Percentiles rank a stretch among this genome's conserved stretches.
Evolutionary conservation across 2,888 invertebrate genomes (phyloP).

Genomic region (Cephus spinipes): DNA sequence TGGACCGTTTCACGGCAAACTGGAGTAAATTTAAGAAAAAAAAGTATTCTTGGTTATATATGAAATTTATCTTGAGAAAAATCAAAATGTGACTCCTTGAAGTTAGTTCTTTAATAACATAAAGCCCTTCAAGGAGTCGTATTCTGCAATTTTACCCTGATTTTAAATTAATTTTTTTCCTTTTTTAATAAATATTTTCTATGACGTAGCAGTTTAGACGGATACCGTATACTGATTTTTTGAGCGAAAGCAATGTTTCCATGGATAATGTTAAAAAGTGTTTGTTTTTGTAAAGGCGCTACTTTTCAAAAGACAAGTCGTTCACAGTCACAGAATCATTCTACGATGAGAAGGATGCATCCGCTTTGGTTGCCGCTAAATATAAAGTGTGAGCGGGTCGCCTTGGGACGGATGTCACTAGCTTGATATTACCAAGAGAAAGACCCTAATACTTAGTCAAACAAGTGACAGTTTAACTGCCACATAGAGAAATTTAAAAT

Average conservation of each 20-base stretch:
- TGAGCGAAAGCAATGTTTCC: not conserved
- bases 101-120: no score
- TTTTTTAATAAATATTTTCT: no score
- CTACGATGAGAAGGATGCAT: not conserved
- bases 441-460: not conserved
- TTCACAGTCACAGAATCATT: not conserved
- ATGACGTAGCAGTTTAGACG: no score
- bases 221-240: not conserved
- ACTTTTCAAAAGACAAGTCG: not conserved
- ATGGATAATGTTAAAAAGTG: not conserved
- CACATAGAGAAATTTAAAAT: not conserved
- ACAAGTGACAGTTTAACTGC: not conserved
- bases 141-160: no score
- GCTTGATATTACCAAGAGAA: not conserved
- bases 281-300: not conserved
- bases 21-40: no score
- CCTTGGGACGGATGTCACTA: not conserved
- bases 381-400: slow-evolving; percentile 52
- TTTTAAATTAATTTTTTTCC: no score
- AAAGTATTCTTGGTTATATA: no score
- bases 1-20: no score
- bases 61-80: no score
- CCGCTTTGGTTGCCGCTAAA: slow-evolving; percentile 49
- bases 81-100: no score
- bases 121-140: no score